phyloP scores from a whole-genome alignment of 2,113 vertebrate genomes.

The Ramphastos sulfuratus region DNA sequence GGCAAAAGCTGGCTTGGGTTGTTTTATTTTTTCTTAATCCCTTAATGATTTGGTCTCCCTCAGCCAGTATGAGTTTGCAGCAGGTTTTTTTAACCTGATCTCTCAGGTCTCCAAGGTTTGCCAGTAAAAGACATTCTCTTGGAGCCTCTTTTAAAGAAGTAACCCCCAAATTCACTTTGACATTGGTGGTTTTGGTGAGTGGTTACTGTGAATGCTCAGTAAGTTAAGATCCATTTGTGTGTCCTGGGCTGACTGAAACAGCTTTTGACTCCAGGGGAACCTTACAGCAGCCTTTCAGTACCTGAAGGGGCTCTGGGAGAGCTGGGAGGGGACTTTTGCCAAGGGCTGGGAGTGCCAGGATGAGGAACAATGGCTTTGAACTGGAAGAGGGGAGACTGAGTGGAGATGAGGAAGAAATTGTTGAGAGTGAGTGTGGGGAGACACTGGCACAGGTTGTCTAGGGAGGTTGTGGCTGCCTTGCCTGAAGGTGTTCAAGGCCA shows the following conservation, averaged over 20 bases:
- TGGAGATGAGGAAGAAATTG: too few species aligned
- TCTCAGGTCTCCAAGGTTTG: neutral
- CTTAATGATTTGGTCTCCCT: neutral
- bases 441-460: too few species aligned
- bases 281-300: too few species aligned
- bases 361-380: too few species aligned
- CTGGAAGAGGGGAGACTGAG: too few species aligned
- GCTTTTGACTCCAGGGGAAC: too few species aligned
- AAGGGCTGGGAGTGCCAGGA: too few species aligned
- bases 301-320: too few species aligned
- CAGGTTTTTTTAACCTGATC: neutral
- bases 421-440: too few species aligned
- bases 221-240: neutral
- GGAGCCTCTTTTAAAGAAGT: neutral
- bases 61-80: neutral
- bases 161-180: neutral
- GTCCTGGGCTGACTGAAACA: neutral
- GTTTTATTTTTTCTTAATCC: neutral
- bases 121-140: neutral
- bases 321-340: too few species aligned
- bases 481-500: too few species aligned
- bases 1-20: neutral
- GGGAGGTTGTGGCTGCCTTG: too few species aligned
- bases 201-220: fast-evolving
- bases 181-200: neutral